These are phyloP conservation scores for Coturnix japonica DNA, from an alignment of 2,113 vertebrate genomes.

Conservation along the genomic window DNA sequence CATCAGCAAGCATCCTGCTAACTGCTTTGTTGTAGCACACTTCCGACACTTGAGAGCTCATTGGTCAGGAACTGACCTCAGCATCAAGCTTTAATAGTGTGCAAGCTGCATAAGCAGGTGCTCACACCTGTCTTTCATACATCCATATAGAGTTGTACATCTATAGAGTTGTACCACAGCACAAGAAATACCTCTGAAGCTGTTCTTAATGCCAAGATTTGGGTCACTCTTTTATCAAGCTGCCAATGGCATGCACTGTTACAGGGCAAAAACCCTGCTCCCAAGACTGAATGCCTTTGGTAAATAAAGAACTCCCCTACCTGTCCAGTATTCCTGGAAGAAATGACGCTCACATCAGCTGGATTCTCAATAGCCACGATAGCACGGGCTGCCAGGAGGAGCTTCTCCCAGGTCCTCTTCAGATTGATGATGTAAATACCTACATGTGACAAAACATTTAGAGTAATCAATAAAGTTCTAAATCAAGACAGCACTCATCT, in stretches of 20 bases:
- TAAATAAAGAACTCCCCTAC: slow-evolving; percentile 65
- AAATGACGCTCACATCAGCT: slow-evolving; percentile 97
- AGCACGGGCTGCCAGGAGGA: slow-evolving; percentile 93
- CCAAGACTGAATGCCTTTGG: background rate
- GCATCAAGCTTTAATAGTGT: slow-evolving; percentile 91
- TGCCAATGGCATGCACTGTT: background rate
- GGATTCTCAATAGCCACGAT: slow-evolving; percentile 99
- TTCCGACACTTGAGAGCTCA: slow-evolving; percentile 90
- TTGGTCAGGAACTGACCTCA: slow-evolving; percentile 66
- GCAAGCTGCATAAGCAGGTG: slow-evolving; percentile 18
- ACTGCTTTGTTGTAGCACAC: slow-evolving; percentile 85
- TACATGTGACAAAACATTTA: slow-evolving; percentile 25
- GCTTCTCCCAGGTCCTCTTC: slow-evolving; percentile 98
- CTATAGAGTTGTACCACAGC: background rate
- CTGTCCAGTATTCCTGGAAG: slow-evolving; percentile 98
- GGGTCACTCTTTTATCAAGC: background rate
- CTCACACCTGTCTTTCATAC: background rate
- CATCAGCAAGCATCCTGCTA: slow-evolving; percentile 84
- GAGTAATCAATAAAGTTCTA: background rate
- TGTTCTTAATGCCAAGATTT: background rate
- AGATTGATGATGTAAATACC: slow-evolving; percentile 98
- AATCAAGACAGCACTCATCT: fast-evolving
- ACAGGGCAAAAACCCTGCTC: background rate
- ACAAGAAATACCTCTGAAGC: background rate
- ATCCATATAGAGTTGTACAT: background rate